phyloP scores from a whole-genome alignment of 2,888 invertebrate genomes.

The Apamea epomidion region DNA sequence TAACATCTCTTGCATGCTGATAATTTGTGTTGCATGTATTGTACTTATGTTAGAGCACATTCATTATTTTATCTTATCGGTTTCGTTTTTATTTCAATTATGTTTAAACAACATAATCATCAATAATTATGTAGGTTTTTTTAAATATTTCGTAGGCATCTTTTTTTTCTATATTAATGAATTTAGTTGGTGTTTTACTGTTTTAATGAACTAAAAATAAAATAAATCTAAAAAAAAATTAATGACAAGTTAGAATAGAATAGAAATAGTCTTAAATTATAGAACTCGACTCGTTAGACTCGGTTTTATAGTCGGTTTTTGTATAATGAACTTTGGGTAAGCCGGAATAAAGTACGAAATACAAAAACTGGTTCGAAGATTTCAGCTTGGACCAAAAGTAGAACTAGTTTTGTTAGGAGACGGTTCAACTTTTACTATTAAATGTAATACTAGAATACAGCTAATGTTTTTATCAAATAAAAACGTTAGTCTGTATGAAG shows the following conservation, averaged over 20 bases:
- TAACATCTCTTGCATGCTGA: not conserved
- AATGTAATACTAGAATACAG: slow-evolving; percentile 11
- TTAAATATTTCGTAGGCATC: too few species aligned
- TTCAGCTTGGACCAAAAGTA: not conserved
- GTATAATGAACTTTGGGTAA: not conserved
- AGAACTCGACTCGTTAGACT: not conserved
- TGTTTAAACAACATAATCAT: not conserved
- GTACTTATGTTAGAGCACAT: not conserved
- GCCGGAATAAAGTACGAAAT: not conserved
- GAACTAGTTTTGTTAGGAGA: not conserved
- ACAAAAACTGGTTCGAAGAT: not conserved
- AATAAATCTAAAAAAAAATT: not conserved
- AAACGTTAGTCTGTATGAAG: slow-evolving; percentile 14
- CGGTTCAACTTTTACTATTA: not conserved
- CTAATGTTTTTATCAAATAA: slow-evolving; percentile 34
- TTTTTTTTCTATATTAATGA: not conserved
- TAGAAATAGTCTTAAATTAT: too few species aligned
- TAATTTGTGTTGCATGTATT: not conserved
- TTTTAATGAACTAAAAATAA: not conserved
- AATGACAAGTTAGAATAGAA: not conserved
- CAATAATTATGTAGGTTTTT: not conserved
- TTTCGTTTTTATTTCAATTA: not conserved
- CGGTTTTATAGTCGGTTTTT: not conserved
- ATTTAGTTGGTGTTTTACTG: not conserved
- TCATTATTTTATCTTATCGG: not conserved